Percentiles rank a stretch among this genome's conserved stretches.
These are phyloP conservation scores for Battus philenor DNA, from an alignment of 1,140 invertebrate species.

Conservation along the genomic window DNA sequence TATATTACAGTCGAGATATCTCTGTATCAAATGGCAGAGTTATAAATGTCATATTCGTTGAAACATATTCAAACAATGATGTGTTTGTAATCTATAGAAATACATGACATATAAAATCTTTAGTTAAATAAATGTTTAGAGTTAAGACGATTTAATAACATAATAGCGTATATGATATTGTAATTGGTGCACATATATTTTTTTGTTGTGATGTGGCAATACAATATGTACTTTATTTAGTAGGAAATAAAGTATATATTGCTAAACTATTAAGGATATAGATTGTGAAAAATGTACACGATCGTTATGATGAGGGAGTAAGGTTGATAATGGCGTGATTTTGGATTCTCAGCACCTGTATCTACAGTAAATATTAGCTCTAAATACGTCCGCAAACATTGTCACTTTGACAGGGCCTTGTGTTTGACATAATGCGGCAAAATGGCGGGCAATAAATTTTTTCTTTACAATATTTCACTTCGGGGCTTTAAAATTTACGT, in stretches of 20 bases:
- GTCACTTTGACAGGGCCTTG: slow-evolving; percentile 29
- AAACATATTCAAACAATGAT: no score
- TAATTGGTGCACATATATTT: no score
- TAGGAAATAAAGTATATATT: slow-evolving; percentile 18
- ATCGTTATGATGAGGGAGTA: slow-evolving; percentile 14
- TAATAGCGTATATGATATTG: no score
- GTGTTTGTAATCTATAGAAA: no score
- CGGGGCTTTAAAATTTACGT: slow-evolving; percentile 17
- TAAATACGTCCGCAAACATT: slow-evolving; percentile 30
- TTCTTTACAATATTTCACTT: slow-evolving; percentile 16
- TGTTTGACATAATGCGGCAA: slow-evolving; percentile 22
- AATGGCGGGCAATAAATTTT: slow-evolving; percentile 18
- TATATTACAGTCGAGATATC: no score
- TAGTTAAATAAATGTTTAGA: no score
- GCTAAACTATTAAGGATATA: slow-evolving; percentile 9
- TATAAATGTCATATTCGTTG: no score
- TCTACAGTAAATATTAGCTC: slow-evolving; percentile 25
- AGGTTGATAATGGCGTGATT: slow-evolving; percentile 16
- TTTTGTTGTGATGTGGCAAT: slow-evolving; percentile 16
- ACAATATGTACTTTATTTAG: slow-evolving; percentile 16
- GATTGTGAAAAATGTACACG: not conserved
- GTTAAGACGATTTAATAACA: no score
- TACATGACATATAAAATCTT: no score
- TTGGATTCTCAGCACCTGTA: slow-evolving; percentile 34
- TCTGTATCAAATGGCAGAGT: no score